Evolutionary conservation across 2,113 vertebrate genomes (phyloP), one percentile per base, ranked within the genome.

Genomic region (Rhinoderma darwinii): DNA sequence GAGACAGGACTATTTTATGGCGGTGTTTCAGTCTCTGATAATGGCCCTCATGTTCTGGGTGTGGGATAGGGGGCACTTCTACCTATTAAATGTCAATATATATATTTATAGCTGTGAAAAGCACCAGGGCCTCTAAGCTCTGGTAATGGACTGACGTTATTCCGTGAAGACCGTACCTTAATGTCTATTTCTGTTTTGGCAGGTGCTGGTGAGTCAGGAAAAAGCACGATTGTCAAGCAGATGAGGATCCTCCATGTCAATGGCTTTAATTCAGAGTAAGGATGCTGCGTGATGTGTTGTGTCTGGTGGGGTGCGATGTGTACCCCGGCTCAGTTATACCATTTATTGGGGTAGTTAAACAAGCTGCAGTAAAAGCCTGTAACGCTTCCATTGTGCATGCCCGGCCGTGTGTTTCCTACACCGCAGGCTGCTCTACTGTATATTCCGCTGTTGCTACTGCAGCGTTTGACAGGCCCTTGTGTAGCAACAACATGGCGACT

Each of bases 211-310:
- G 98, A 99, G 94, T 99, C 98, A 88, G 98, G 98, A 92, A 99
- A 99, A 94, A 99, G 98, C 96, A 99, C 98, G 89, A 99, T 99
- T 91, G 98, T 99, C 93, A 99, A 99, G 94, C 98, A 99, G 91
- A 99, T 99, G 98, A 95, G 94, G 94, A 99, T 99, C 88, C 96
- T 99, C 91, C 98, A 99, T 90, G 98, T 99, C 93, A 98, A 99
- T 91, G 98, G 98, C 91, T 99, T 99, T 94, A 99, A 99, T 93
- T 96, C 98, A 87, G 98, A 99, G 98, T 99, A 97, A 99, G 97
- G 86, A 91, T 86, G 39, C 70, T 25, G 83, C 44, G 15, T 39
- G 27, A 72, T 74, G 32, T 37, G 12, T 15, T 85, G 75, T 88
- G 41, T 89, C n/a, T n/a, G n/a, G n/a, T n/a, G n/a, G n/a, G n/a